Conservation (phyloP, 2,113 vertebrate genomes). For the Aphyosemion australe region DNA sequence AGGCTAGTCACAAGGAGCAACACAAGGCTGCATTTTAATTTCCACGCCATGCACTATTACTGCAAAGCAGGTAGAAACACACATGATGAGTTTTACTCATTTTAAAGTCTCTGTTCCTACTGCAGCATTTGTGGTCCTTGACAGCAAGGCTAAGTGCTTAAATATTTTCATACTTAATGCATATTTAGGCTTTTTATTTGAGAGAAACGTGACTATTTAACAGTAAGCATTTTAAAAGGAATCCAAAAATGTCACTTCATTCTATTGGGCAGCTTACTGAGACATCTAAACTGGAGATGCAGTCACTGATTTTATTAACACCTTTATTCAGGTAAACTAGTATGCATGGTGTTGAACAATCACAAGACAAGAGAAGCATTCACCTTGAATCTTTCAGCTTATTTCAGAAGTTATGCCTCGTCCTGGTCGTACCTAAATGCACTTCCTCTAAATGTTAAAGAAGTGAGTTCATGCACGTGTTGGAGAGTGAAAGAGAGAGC, state of each 20-base stretch:
- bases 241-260: neutral
- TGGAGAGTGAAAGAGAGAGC: neutral
- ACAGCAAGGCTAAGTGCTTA: neutral
- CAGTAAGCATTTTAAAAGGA: neutral
- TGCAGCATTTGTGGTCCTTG: neutral
- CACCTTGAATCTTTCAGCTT: constrained; percentile 16
- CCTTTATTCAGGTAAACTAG: no score
- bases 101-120: neutral
- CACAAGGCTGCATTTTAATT: constrained; percentile 28
- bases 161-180: neutral
- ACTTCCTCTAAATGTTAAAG: constrained; percentile 24
- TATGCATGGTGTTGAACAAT: no score
- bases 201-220: neutral
- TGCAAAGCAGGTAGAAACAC: constrained; percentile 7
- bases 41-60: constrained; percentile 1
- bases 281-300: neutral
- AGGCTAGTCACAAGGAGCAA: constrained; percentile 22
- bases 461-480: constrained; percentile 3
- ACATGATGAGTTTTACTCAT: constrained; percentile 3
- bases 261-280: neutral
- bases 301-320: no score
- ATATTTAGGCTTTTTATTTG: neutral
- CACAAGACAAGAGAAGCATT: constrained; percentile 5
- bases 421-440: constrained; percentile 24
- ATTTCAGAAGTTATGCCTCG: constrained; percentile 11